These are phyloP conservation scores for Aphelocoma californica DNA, from an alignment of 2,797 vertebrate genomes.

Conservation along the genomic window DNA sequence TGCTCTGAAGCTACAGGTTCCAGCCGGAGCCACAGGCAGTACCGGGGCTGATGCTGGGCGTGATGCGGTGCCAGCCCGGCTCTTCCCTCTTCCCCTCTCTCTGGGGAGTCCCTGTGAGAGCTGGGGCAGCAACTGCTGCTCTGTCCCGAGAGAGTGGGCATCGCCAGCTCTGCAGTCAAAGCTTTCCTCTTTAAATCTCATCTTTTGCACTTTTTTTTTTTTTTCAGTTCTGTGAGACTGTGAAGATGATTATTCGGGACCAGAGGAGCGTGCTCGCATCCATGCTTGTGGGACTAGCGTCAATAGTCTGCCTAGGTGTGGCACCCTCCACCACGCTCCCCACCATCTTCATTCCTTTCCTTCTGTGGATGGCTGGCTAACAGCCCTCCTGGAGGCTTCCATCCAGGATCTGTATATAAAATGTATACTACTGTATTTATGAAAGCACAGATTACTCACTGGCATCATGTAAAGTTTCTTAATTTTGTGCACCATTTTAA, in stretches of 20 bases:
- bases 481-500: constrained; percentile 43
- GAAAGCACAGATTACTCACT: constrained; percentile 42
- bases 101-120: neutral
- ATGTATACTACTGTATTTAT: constrained; percentile 70
- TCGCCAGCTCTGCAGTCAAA: neutral
- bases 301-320: constrained; percentile 79
- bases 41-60: neutral
- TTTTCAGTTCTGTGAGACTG: constrained; percentile 86
- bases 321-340: constrained; percentile 79
- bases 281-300: constrained; percentile 78
- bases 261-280: constrained; percentile 85
- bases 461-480: constrained; percentile 1
- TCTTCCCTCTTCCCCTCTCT: neutral
- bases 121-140: too few species aligned
- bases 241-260: constrained; percentile 91
- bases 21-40: neutral
- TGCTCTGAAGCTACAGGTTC: neutral
- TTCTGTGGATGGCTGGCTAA: constrained; percentile 95
- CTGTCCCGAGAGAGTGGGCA: neutral
- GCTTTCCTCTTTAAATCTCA: neutral
- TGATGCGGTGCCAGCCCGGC: neutral
- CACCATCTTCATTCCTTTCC: constrained; percentile 84
- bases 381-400: neutral
- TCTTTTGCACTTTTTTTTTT: neutral
- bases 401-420: constrained; percentile 21